A percentile compares a stretch with the other conserved stretches of the same genome.
Conservation (phyloP, 2,797 vertebrate genomes). For the Fistularia tabacaria region DNA sequence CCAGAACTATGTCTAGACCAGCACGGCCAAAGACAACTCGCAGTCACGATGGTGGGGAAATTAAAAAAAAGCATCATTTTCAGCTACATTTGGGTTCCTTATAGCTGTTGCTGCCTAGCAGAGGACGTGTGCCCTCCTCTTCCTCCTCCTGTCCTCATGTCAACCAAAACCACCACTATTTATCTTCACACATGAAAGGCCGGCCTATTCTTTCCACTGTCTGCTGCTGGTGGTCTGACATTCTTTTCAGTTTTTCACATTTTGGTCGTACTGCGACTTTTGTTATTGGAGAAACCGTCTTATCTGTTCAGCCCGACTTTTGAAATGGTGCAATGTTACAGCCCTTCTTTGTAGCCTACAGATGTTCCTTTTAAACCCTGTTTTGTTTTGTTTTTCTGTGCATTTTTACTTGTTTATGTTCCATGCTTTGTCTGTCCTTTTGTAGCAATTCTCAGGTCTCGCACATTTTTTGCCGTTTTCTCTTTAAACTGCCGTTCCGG, state of each 20-base stretch:
- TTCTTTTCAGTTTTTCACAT: neutral
- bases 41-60: constrained; percentile 38
- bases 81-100: constrained; percentile 41
- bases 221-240: constrained; percentile 44
- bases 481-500: too few relatives aligned
- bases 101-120: constrained; percentile 21
- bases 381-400: too few relatives aligned
- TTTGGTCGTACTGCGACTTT: neutral
- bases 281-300: too few relatives aligned
- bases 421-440: too few relatives aligned
- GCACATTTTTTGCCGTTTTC: too few relatives aligned
- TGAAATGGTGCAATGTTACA: too few relatives aligned
- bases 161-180: constrained; percentile 53
- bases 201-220: constrained; percentile 48
- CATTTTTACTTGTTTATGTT: too few relatives aligned
- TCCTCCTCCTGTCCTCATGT: constrained; percentile 30
- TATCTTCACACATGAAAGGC: constrained; percentile 49
- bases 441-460: too few relatives aligned
- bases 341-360: too few relatives aligned
- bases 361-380: too few relatives aligned
- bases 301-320: too few relatives aligned
- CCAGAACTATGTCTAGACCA: constrained; percentile 53
- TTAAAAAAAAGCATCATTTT: neutral
- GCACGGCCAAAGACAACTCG: constrained; percentile 48
- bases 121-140: constrained; percentile 10